Conservation (phyloP, 2,797 vertebrate genomes). For the Acropternis orthonyx region DNA sequence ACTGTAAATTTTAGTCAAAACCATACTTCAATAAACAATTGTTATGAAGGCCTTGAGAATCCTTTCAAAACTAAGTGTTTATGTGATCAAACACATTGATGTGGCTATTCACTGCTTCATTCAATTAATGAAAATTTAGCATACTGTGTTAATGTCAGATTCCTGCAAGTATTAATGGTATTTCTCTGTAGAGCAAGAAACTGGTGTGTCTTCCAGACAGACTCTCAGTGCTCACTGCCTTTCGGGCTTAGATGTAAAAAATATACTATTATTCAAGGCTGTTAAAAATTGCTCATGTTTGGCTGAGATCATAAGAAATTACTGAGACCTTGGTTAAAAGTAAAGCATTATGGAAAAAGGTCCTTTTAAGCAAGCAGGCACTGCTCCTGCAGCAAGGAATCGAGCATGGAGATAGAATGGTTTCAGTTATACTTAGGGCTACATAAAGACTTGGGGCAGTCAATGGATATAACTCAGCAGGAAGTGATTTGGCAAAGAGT, state of each 20-base stretch:
- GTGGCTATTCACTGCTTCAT: not conserved
- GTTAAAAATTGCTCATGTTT: not conserved
- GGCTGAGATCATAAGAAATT: not conserved
- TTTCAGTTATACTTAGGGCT: not conserved
- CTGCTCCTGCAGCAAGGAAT: not conserved
- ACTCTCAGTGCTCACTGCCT: not conserved
- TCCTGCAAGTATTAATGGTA: not conserved
- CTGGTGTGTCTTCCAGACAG: not conserved
- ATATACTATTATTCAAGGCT: not conserved
- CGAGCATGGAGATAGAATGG: not conserved
- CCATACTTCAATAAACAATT: not conserved
- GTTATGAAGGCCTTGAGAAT: not conserved
- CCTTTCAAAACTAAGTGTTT: not conserved
- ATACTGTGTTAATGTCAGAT: fast-evolving
- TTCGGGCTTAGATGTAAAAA: not conserved
- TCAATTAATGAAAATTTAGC: not conserved
- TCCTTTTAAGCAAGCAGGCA: not conserved
- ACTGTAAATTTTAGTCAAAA: not conserved
- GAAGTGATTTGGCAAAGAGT: not conserved
- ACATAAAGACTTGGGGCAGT: not conserved
- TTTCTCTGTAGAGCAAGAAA: not conserved
- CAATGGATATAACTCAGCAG: not conserved
- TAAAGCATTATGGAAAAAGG: not conserved
- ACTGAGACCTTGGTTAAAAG: not conserved
- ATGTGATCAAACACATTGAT: not conserved